Evolutionary conservation across 1,140 invertebrate genomes (phyloP).

Genomic region (Sarcophaga bullata): DNA sequence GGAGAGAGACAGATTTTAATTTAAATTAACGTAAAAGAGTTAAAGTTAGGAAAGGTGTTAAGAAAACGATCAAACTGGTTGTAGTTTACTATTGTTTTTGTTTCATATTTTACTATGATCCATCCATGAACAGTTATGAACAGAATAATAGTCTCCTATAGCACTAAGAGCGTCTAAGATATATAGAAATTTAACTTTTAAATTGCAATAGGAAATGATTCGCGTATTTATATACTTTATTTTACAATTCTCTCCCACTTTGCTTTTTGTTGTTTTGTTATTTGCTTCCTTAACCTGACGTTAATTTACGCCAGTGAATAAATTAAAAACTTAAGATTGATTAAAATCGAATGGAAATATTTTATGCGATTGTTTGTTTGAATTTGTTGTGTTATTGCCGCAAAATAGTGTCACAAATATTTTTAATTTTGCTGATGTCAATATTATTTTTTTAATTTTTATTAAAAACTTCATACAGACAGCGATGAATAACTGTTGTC

Average conservation of each 20-base stretch:
- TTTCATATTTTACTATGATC: too few species aligned
- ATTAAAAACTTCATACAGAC: too few species aligned
- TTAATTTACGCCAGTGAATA: not conserved
- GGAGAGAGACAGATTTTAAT: not conserved
- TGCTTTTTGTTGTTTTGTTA: not conserved
- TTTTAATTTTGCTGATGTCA: slow-evolving; percentile 15
- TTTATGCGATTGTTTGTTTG: not conserved
- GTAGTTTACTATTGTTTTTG: not conserved
- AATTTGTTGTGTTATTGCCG: too few species aligned
- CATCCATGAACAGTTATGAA: too few species aligned
- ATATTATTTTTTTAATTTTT: not conserved
- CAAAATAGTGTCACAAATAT: slow-evolving; percentile 20
- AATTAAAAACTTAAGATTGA: not conserved
- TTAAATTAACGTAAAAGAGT: not conserved
- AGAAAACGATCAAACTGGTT: slow-evolving; percentile 37
- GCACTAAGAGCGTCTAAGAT: too few species aligned
- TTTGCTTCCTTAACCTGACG: not conserved
- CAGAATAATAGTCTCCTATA: too few species aligned
- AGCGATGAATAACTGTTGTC: too few species aligned
- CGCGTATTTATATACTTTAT: too few species aligned
- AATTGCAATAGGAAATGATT: too few species aligned
- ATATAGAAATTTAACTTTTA: too few species aligned
- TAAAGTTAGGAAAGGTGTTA: slow-evolving; percentile 28
- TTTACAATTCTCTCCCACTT: not conserved
- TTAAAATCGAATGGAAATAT: not conserved